A percentile compares a stretch with the other conserved stretches of the same genome.
Conservation (phyloP, 2,113 vertebrate genomes). For the Ascaphus truei region DNA sequence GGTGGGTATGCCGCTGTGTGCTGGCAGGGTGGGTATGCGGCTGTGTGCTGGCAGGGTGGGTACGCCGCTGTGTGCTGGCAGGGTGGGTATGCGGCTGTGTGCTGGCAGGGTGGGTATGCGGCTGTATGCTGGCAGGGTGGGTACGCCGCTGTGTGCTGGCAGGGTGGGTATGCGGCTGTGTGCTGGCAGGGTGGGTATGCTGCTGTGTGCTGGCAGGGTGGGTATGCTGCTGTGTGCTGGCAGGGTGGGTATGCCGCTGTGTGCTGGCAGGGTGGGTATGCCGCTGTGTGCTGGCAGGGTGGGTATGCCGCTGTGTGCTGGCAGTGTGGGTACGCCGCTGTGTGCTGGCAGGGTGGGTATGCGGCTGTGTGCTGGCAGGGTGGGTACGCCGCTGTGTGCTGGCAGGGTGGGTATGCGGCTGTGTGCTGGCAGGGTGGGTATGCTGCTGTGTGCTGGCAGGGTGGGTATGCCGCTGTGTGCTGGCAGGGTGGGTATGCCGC, state of each 20-base stretch:
- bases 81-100: background rate
- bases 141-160: background rate
- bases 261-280: no score
- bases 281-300: background rate
- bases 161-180: no score
- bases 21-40: background rate
- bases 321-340: no score
- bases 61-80: background rate
- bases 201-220: conserved; percentile 4
- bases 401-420: background rate
- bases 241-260: background rate
- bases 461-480: background rate
- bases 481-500: no score
- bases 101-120: no score
- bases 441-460: background rate
- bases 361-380: conserved; percentile 1
- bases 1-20: no score
- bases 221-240: no score
- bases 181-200: background rate
- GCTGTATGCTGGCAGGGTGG: background rate
- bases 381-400: no score
- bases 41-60: conserved; percentile 5
- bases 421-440: no score
- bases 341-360: background rate
- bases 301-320: background rate